Conservation (phyloP, 2,113 vertebrate species). For the Columbina picui region DNA sequence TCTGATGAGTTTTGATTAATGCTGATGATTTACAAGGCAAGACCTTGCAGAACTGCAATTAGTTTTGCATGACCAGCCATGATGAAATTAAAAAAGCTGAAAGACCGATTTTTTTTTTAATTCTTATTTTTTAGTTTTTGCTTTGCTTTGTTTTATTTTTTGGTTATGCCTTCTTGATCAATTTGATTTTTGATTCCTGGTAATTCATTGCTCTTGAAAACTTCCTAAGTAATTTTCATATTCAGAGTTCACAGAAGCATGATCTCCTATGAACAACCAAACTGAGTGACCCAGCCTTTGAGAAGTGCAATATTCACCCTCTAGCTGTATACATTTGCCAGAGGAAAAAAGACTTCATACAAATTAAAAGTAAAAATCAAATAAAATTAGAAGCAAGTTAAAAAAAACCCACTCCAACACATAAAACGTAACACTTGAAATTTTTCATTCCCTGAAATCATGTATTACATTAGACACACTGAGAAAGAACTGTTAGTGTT, state of each 20-base stretch:
- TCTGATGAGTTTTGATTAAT: not conserved
- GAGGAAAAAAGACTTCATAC: not conserved
- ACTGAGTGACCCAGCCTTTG: not conserved
- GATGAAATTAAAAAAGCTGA: not conserved
- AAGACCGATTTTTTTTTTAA: not conserved
- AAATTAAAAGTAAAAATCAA: not conserved
- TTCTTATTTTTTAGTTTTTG: no score
- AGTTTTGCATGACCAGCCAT: not conserved
- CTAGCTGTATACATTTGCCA: not conserved
- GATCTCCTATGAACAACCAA: not conserved
- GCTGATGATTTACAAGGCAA: not conserved
- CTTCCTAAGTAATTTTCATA: not conserved
- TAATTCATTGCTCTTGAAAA: not conserved
- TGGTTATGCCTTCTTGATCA: not conserved
- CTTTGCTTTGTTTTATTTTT: not conserved
- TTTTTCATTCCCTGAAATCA: not conserved
- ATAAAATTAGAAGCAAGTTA: not conserved
- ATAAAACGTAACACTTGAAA: not conserved
- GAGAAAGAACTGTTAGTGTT: not conserved
- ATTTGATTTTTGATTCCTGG: not conserved
- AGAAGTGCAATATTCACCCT: not conserved
- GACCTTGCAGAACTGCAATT: not conserved
- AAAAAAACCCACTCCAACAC: not conserved
- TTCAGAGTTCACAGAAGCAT: not conserved
- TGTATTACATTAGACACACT: not conserved